phyloP scores from a whole-genome alignment of 2,888 invertebrate genomes.

The Lasioglossum figueresi region DNA sequence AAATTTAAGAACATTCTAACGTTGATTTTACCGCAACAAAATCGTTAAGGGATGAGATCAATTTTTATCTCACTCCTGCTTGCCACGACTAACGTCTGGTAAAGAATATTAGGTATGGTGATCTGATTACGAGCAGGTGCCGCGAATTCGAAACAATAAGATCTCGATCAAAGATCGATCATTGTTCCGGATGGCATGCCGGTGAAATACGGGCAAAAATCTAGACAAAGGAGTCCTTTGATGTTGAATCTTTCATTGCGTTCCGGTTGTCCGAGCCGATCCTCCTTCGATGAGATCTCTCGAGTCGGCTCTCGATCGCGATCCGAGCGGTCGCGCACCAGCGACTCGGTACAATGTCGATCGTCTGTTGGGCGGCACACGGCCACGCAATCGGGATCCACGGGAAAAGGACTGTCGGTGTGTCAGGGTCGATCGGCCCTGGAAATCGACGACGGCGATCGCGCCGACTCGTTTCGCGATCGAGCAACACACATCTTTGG shows the following conservation, averaged over 20 bases:
- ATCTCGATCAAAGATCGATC: neutral
- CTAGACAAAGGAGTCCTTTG: neutral
- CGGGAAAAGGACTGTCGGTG: slow-evolving; percentile 42
- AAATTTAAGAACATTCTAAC: too few species aligned
- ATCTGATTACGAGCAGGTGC: neutral
- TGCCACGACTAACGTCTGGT: too few species aligned
- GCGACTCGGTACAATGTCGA: slow-evolving; percentile 40
- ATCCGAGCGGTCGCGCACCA: slow-evolving; percentile 51
- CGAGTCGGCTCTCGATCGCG: slow-evolving; percentile 8
- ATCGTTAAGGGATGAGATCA: too few species aligned
- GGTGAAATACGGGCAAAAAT: neutral
- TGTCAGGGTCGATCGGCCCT: slow-evolving; percentile 64
- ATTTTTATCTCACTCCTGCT: too few species aligned
- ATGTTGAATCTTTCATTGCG: neutral
- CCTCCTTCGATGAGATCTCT: neutral
- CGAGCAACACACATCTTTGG: neutral
- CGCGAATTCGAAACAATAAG: neutral
- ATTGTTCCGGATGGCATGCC: neutral
- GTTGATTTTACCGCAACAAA: too few species aligned
- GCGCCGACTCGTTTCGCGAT: slow-evolving; percentile 35
- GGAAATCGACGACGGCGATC: slow-evolving; percentile 26
- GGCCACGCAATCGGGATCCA: slow-evolving; percentile 49
- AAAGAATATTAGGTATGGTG: too few species aligned
- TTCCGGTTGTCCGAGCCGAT: slow-evolving; percentile 10
- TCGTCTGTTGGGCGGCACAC: slow-evolving; percentile 35